Evolutionary conservation across 2,888 invertebrate genomes (phyloP), one percentile per base, ranked within the genome.

Genomic region (Caenorhabditis sp.): DNA sequence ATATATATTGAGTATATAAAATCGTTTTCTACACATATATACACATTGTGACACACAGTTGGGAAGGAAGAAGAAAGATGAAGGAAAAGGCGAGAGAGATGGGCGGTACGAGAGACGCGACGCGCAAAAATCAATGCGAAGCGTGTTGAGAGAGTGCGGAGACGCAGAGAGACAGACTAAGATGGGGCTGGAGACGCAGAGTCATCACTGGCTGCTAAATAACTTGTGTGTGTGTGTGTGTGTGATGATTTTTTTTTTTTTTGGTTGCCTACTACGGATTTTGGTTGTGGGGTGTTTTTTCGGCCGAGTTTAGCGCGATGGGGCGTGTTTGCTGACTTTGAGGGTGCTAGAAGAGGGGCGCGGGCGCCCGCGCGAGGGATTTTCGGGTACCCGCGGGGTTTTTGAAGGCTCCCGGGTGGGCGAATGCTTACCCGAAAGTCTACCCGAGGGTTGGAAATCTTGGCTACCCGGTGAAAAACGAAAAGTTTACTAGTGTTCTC

Each of bases 101-200:
- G 43, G 43, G 43, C 43, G 43, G 43, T 43, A 43, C 17, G 17
- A 17, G 43, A 43, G 10, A 7, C 14, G 43, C 43, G 17, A 43
- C 14, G 17, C 43, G 43, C 43, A 10, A 43, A 17, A 43, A 43
- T 17, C 43, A 43, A 43, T 17, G 43, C 43, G 43, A 17, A 17
- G 43, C 43, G 43, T 43, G 17, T 14, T 10, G 43, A 12, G 7
- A 43, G 43, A 43, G 10, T 7, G 17, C 52, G 49, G 57, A 69
- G 26, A 43, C 56, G 56, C 25, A 56, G 38, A 50, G 36, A 10
- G 59, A 63, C 63, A 59, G 14, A 38, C 53, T 10, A 54, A 36
- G 23, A 54, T 53, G 62, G 20, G 43, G 50, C 17, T 17, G 50
- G 58, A 31, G n/a, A 21, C 20, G 38, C 5, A 54, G 52, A 52